Evolutionary conservation across 2,888 invertebrate genomes (phyloP).

Genomic region (Drosophila trichaetosa): DNA sequence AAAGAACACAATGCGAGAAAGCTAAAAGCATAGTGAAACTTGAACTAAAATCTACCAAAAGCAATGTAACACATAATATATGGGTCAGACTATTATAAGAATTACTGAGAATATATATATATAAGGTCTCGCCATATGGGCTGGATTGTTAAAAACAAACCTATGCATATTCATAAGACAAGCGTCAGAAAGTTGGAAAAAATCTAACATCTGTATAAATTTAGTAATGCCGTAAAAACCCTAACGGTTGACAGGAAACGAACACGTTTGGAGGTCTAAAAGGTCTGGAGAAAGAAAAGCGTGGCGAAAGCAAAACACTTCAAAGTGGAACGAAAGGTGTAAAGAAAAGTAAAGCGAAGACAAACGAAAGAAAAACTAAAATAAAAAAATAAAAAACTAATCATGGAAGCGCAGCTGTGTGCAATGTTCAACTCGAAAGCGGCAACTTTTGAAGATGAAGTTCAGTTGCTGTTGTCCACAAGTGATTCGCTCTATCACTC

Average conservation of each 20-base stretch:
- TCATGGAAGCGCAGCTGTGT: conserved; percentile 71
- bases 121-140: conserved; percentile 19
- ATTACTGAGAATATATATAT: conserved; percentile 11
- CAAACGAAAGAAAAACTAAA: conserved; percentile 6
- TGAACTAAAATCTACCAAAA: background rate
- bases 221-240: conserved; percentile 51
- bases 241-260: conserved; percentile 63
- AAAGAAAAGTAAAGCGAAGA: conserved; percentile 20
- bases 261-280: conserved; percentile 56
- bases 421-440: conserved; percentile 38
- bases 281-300: conserved; percentile 48
- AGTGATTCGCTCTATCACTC: conserved; percentile 12
- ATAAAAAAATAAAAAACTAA: conserved; percentile 47
- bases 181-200: conserved; percentile 13
- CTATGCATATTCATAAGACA: conserved; percentile 53
- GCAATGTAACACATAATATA: conserved; percentile 8
- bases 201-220: conserved; percentile 68
- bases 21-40: background rate
- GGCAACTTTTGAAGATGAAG: conserved; percentile 65
- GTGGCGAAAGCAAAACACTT: conserved; percentile 72
- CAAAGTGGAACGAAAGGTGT: conserved; percentile 74
- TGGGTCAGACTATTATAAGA: conserved; percentile 1
- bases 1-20: background rate
- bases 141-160: conserved; percentile 19
- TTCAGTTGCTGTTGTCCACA: conserved; percentile 36